Percentiles rank a stretch among this genome's conserved stretches.
These are phyloP conservation scores for Petrolisthes cinctipes DNA, from an alignment of 2,888 invertebrate genomes.

Conservation along the genomic window DNA sequence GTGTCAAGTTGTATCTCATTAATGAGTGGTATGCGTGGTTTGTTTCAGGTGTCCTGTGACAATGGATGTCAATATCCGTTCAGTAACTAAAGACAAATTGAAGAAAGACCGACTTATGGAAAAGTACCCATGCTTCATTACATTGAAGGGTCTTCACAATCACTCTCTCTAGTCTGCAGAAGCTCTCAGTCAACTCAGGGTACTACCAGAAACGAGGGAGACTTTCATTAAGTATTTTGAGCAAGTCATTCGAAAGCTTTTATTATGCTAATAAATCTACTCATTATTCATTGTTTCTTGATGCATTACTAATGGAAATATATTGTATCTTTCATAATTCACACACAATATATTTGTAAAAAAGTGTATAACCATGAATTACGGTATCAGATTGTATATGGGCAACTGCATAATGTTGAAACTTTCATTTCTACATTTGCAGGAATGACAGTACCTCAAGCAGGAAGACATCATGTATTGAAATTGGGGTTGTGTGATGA, in stretches of 20 bases:
- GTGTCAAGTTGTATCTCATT: background rate
- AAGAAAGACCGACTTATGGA: background rate
- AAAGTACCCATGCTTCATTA: slow-evolving; percentile 10
- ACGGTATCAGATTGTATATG: background rate
- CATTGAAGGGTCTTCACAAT: slow-evolving; percentile 13
- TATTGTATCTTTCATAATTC: background rate
- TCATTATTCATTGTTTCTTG: background rate
- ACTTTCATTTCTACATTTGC: background rate
- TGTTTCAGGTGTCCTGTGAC: background rate
- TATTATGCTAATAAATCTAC: background rate
- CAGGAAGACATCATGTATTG: background rate
- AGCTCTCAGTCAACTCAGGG: background rate
- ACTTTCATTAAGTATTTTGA: background rate
- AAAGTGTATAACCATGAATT: background rate
- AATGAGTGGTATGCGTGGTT: too few species aligned
- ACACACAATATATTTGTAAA: background rate
- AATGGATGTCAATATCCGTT: slow-evolving; percentile 3
- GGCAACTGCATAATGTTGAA: background rate
- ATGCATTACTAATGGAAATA: background rate
- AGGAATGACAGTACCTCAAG: background rate
- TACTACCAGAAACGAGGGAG: slow-evolving; percentile 19
- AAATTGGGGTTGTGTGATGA: too few species aligned
- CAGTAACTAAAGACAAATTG: slow-evolving; percentile 11
- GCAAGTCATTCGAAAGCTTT: background rate
- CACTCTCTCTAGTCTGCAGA: slow-evolving; percentile 15